phyloP scores from a whole-genome alignment of 2,797 vertebrate species.

The Falco cherrug region DNA sequence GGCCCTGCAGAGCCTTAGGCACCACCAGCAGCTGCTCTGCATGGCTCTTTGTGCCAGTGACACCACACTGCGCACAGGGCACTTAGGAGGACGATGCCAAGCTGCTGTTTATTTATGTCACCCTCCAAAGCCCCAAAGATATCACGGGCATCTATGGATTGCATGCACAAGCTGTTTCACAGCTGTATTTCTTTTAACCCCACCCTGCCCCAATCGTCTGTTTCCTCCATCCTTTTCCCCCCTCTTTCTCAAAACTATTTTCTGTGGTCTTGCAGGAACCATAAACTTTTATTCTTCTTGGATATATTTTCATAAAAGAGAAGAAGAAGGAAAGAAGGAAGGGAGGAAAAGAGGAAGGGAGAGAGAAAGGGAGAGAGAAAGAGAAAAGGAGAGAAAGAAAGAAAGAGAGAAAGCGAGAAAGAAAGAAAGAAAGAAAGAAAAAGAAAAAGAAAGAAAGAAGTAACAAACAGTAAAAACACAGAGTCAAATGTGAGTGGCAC shows the following conservation, averaged over 20 bases:
- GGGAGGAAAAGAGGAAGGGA: background rate
- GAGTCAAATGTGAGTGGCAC: conserved; percentile 84
- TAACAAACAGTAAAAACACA: conserved; percentile 80
- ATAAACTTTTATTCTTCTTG: conserved; percentile 73
- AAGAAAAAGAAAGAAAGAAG: background rate
- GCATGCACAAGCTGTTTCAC: conserved; percentile 63
- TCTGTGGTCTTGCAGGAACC: conserved; percentile 47
- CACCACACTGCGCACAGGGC: background rate
- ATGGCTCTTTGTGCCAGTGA: background rate
- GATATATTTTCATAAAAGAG: conserved; percentile 51
- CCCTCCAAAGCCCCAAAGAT: conserved; percentile 44
- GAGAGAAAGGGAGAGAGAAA: no score
- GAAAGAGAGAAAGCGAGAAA: no score
- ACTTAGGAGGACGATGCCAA: background rate
- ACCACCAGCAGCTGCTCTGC: background rate
- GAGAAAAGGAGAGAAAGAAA: no score
- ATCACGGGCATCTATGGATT: conserved; percentile 66
- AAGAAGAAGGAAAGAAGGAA: background rate
- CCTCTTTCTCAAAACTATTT: conserved; percentile 13
- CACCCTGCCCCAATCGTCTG: background rate
- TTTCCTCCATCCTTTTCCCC: conserved; percentile 10
- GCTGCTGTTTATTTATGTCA: background rate
- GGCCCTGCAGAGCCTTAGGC: background rate
- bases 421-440: background rate
- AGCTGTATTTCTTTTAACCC: conserved; percentile 4